Evolutionary conservation across 2,888 invertebrate species (phyloP).

Genomic region (Bhutanitis thaidina): DNA sequence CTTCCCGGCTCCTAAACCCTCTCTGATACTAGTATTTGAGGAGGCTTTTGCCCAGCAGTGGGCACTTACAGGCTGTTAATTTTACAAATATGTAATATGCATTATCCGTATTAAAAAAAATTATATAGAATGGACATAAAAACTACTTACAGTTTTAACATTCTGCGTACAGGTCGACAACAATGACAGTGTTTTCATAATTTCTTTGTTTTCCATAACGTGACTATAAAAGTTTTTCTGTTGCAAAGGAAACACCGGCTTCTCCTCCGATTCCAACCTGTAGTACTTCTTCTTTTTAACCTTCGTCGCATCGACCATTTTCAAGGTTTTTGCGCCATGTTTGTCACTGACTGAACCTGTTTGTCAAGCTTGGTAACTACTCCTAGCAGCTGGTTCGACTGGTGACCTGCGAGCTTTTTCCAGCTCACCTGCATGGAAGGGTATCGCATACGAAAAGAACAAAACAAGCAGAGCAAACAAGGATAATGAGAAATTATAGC

Average conservation of each 20-base stretch:
- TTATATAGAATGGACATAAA: too few species aligned
- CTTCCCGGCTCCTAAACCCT: too few species aligned
- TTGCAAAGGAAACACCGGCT: slow-evolving; percentile 89
- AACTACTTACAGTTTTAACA: slow-evolving; percentile 86
- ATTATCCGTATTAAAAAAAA: too few species aligned
- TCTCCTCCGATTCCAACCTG: slow-evolving; percentile 89
- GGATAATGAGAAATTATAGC: slow-evolving; percentile 10
- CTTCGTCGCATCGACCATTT: slow-evolving; percentile 81
- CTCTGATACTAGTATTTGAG: too few species aligned
- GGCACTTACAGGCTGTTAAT: too few species aligned
- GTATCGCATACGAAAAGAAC: slow-evolving; percentile 27
- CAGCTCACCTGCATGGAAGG: slow-evolving; percentile 77
- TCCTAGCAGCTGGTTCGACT: slow-evolving; percentile 82
- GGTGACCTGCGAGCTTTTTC: slow-evolving; percentile 82
- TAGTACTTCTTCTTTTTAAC: slow-evolving; percentile 85
- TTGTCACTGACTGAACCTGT: slow-evolving; percentile 70
- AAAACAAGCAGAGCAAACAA: slow-evolving; percentile 27
- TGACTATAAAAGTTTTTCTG: slow-evolving; percentile 88
- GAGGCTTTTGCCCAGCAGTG: too few species aligned
- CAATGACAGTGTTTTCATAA: slow-evolving; percentile 90
- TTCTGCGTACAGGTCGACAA: slow-evolving; percentile 92
- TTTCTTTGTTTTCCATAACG: slow-evolving; percentile 96
- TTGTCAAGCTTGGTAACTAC: slow-evolving; percentile 84
- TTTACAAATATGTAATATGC: too few species aligned
- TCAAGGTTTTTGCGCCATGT: slow-evolving; percentile 59